Evolutionary conservation across 53 echinoderm and acorn worm species (phyloP), one percentile per base, ranked within the genome.

Genomic region (Hippasteria phrygiana): DNA sequence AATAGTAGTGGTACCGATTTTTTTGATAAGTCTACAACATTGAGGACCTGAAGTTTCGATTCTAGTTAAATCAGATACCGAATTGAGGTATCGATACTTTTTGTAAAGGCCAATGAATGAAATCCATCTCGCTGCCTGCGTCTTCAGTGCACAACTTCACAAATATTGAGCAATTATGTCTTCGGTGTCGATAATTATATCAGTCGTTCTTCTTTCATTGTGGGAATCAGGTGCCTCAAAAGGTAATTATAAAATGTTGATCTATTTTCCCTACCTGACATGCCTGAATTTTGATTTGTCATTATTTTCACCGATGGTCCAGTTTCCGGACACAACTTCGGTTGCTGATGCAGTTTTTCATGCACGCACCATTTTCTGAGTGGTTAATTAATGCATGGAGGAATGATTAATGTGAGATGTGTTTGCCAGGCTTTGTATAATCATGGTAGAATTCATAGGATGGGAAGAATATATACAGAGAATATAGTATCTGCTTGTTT

Each of bases 61-160:
- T 51, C 2, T 14, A 51, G 9, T 51, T 17, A n/a, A 31, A 24
- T 20, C 10, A n/a, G 6, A 63, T 63, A n/a, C n/a, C 1, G 16
- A 17, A 51, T 17, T 12, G 2, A 12, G 16, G 51, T 74, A 74
- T 74, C 74, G 74, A 74, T 74, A 74, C 74, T 74, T n/a, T n/a
- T 48, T 10, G 7, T 48, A 10, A 14, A 48, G 14, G 14, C 48
- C 48, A 14, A 48, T 10, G 7, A 48, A 48, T 48, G 7, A 14
- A 48, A 10, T 7, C 14, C 7, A 14, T 7, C 48, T 48, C 14
- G 14, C 48, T 48, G 48, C 48, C 48, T 14, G 48, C 48, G 14
- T 48, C 48, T 48, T 14, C n/a, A n/a, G n/a, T 18, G 26, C 26
- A 22, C 20, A 24, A 17, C n/a, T 59, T 26, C 26, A 3, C 59